Base-by-base conservation (phyloP, 2,113 vertebrate species). In the Pseudorasbora parva region DNA sequence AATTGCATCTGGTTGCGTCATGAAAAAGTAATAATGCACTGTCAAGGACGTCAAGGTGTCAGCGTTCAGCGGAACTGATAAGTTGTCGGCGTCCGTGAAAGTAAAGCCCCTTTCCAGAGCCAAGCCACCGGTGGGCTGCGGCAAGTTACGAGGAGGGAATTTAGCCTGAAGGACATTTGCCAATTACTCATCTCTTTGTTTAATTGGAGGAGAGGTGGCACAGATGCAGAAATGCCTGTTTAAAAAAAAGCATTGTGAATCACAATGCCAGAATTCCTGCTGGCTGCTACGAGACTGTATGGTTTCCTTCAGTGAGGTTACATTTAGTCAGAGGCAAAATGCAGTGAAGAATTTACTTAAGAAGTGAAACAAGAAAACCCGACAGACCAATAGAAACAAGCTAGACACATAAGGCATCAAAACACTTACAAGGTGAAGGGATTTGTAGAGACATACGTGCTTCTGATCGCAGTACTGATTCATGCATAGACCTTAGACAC, bases 21-120 rank as follows among this genome's bases (percentile, higher is more conserved):
- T 94, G 91, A 94, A 94, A 95, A 94, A 95, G 93, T 94, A 93
- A 94, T 94, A 94, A 94, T 94, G 94, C 94, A 93, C 94, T 94
- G 94, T 94, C 93, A 93, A 92, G 93, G 91, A 94, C 93, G 94
- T 93, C 93, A 93, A 92, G 91, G 93, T 95, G 93, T 94, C 93
- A 93, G 92, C 87, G 88, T 94, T 94, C 91, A 92, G 91, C 90
- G 93, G 92, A 91, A 92, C 91, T 94, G 94, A 94, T 94, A 93
- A 91, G 92, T 87, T 94, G 93, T 94, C 90, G 92, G 92, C 92
- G 91, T 91, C 87, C 89, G 93, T 91, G 88, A 91, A 93, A 93
- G 93, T 93, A 91, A 89, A 86, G 88, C 89, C 91, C 86, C 87
- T 92, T 93, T 87, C 92, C 90, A 91, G 92, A 94, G 91, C 92